Evolutionary conservation across 2,888 invertebrate genomes (phyloP), one percentile per base, ranked within the genome.

Genomic region (Atethmia centrago): DNA sequence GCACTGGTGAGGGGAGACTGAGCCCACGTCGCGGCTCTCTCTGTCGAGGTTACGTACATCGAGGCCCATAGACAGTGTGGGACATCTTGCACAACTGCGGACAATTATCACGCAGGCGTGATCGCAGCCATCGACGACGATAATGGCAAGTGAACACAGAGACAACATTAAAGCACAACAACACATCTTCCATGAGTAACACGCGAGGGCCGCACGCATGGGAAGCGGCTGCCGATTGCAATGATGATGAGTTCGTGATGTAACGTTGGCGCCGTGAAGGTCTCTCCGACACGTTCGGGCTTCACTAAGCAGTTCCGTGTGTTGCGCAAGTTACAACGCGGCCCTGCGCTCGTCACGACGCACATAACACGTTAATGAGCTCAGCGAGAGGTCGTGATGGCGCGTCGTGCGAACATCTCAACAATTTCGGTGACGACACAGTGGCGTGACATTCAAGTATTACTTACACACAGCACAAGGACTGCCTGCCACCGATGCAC

Each of bases 211-310:
- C 55, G n/a, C 42, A n/a, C 65, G 77, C 51, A 58, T 31, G 31
- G 49, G 55, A 45, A 42, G 62, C 31, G 31, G 40, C 40, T 16
- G 42, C 28, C 55, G 28, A 14, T 53, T 42, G 42, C 68, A 67
- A 53, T 70, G 71, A 21, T 16, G 45, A 21, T 25, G 59, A 28
- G 19, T 7, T 16, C 63, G 58, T 85, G 79, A 85, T 45, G 85
- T 75, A 75, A 82, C 78, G 58, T 16, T 65, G 49, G 40, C 69
- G 55, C 53, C 83, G 77, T 70, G 76, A 76, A 83, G 83, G 83
- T 82, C 82, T 59, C 74, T 12, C 45, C 28, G 19, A 49, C 36
- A 45, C 51, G 63, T 53, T 45, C 45, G 45, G 28, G 71, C 68
- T 69, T 59, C 62, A 61, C 53, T 53, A 56, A 45, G 42, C 82